Percentiles rank a stretch among this genome's conserved stretches.
phyloP scores from a whole-genome alignment of 2,888 invertebrate species.

The Tricholauxania praeusta region DNA sequence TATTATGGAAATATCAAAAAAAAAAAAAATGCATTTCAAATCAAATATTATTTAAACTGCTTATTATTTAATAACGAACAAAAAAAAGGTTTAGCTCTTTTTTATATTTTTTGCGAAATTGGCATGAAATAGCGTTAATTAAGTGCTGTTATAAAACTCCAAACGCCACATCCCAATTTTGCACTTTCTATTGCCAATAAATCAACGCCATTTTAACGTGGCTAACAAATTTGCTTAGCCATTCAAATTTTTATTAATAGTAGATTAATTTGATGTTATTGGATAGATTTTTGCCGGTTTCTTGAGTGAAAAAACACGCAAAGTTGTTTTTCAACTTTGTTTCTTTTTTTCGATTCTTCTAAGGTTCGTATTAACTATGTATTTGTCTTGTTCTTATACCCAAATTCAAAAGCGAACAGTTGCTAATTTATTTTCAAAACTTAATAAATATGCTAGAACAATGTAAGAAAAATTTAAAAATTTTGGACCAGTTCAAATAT shows the following conservation, averaged over 20 bases:
- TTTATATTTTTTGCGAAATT: too few species aligned
- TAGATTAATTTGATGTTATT: not conserved
- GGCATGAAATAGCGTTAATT: constrained; percentile 12
- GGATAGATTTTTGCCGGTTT: not conserved
- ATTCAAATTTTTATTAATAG: not conserved
- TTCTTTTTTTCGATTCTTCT: not conserved
- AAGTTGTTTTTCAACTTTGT: not conserved
- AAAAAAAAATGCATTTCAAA: constrained; percentile 2
- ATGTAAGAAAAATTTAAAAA: too few species aligned
- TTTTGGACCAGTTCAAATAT: too few species aligned
- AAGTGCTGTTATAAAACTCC: constrained; percentile 5
- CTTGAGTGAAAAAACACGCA: not conserved
- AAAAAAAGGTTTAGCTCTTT: too few species aligned
- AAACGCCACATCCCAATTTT: constrained; percentile 1
- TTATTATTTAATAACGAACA: constrained; percentile 6
- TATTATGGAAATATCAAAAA: not conserved
- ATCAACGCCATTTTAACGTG: not conserved
- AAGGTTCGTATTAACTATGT: too few species aligned
- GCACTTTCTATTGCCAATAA: constrained; percentile 10
- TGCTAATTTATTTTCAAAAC: too few species aligned
- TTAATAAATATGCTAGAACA: too few species aligned
- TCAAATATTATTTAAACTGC: not conserved
- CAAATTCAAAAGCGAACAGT: not conserved
- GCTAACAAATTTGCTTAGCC: not conserved
- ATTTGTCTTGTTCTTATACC: too few species aligned